Evolutionary conservation across 2,888 invertebrate species (phyloP).

Genomic region (Aproaerema taeniolella): DNA sequence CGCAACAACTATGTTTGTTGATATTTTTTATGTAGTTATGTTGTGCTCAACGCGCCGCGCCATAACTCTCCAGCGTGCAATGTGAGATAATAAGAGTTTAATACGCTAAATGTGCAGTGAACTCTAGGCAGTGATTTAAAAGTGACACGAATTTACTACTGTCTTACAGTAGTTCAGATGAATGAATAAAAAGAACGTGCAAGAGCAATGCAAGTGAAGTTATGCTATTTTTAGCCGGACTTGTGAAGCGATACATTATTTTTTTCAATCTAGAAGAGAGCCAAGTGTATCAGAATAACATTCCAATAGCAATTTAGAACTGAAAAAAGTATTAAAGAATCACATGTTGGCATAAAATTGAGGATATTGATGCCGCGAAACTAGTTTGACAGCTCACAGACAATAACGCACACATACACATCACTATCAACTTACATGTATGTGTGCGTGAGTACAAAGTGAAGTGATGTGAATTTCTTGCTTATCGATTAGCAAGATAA

Average conservation of each 20-base stretch:
- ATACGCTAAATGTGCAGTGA: conserved; percentile 30
- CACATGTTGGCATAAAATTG: too few species aligned
- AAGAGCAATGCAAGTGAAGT: conserved; percentile 63
- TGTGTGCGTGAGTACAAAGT: conserved; percentile 43
- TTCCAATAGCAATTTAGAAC: conserved; percentile 28
- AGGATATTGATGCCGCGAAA: conserved; percentile 56
- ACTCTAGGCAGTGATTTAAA: conserved; percentile 32
- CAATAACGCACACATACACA: conserved; percentile 45
- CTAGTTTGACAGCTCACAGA: conserved; percentile 68
- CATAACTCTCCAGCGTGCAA: conserved; percentile 45
- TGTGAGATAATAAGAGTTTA: conserved; percentile 33
- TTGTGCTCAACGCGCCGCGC: conserved; percentile 53
- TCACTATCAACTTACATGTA: conserved; percentile 28
- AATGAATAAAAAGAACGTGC: conserved; percentile 60
- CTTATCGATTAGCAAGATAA: conserved; percentile 71
- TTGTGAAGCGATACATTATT: conserved; percentile 47
- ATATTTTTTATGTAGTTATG: conserved; percentile 40
- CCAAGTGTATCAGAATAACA: conserved; percentile 25
- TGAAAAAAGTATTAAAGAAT: too few species aligned
- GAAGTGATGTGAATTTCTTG: conserved; percentile 69
- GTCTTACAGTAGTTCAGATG: conserved; percentile 37
- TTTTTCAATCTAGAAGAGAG: conserved; percentile 26
- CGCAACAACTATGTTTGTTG: conserved; percentile 34
- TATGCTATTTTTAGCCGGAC: conserved; percentile 66
- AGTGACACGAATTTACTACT: conserved; percentile 35